Base-by-base conservation (phyloP, 2,113 vertebrate genomes). In the Cyanoramphus novaezelandiae region DNA sequence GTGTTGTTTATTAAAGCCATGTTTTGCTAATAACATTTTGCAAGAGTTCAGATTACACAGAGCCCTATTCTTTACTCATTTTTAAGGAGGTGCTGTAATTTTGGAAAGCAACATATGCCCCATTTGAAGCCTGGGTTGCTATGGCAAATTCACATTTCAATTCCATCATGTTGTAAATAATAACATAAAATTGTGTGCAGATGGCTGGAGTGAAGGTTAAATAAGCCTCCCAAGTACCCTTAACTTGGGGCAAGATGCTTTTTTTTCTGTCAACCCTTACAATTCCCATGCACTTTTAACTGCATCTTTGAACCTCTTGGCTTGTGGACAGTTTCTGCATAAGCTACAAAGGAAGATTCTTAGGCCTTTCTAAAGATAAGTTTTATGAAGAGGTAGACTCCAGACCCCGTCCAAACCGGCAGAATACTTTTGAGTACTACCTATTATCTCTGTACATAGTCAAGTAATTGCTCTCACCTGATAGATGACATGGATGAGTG, bases 141-240 rank as follows among this genome's bases (percentile, higher is more conserved):
- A 55, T 59, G 74, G 88, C 23, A 96, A 94, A 96, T 53, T 91
- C 72, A 89, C 10, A 3, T 92, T 97, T 96, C 76, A 37, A 47
- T 90, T 95, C 65, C 37, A 53, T 94, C 52, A 9, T 71, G 75
- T n/a, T 81, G 77, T 85, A 96, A 97, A 93, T 94, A 76, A 90
- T 41, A 88, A 91, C 62, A 76, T 70, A 37, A 88, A 88, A 90
- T 57, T 35, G 28, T 57, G n/a, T 85, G 76, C 74, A 92, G 90
- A 87, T 80, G 74, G 19, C 39, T 44, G 75, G 37, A 78, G 83
- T 57, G 67, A 94, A 76, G 85, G 57, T 90, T 92, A 88, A 82
- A 85, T 46, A 94, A 92, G 53, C 25, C 65, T 92, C 63, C 55
- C 50, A 64, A 35, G 70, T 50, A 47, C 82, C n/a, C 37, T 83